Conservation (phyloP, 1,140 invertebrate species). For the Drosophila subpulchrella region DNA sequence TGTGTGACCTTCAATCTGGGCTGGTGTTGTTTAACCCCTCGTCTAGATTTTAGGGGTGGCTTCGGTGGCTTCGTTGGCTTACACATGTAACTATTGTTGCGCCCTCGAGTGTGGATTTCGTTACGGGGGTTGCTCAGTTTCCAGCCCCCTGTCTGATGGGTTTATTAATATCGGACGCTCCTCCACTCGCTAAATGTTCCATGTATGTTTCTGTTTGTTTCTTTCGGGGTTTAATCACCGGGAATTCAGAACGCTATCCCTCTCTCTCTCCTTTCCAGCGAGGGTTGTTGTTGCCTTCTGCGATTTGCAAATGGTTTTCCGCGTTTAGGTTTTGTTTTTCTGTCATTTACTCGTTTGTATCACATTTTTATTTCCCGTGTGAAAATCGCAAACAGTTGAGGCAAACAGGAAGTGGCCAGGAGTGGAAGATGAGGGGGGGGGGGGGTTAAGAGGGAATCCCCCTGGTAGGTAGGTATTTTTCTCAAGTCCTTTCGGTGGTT, state of each 20-base stretch:
- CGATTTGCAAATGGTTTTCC: conserved; percentile 82
- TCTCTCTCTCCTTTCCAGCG: background rate
- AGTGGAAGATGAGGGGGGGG: conserved; percentile 13
- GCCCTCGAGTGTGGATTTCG: conserved; percentile 49
- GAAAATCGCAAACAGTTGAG: conserved; percentile 67
- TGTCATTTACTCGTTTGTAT: conserved; percentile 69
- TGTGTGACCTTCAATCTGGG: conserved; percentile 62
- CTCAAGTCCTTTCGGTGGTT: conserved; percentile 63
- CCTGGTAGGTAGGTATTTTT: conserved; percentile 49
- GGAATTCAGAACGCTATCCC: conserved; percentile 30
- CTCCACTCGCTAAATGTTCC: conserved; percentile 66
- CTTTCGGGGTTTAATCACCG: conserved; percentile 63
- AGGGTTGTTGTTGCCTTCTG: conserved; percentile 58
- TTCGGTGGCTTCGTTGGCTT: conserved; percentile 49
- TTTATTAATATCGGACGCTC: conserved; percentile 69
- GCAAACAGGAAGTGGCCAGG: conserved; percentile 62
- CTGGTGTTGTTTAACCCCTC: conserved; percentile 39
- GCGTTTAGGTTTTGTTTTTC: conserved; percentile 81
- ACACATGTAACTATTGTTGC: conserved; percentile 69
- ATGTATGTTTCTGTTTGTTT: conserved; percentile 63
- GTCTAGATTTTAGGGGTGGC: conserved; percentile 54
- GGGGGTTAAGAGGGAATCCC: conserved; percentile 5
- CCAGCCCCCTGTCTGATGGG: conserved; percentile 67
- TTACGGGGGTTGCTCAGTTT: conserved; percentile 59
- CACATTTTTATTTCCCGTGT: conserved; percentile 82